These are phyloP conservation scores for Chamaetylas fuelleborni DNA, from an alignment of 2,113 vertebrate genomes.

Conservation along the genomic window DNA sequence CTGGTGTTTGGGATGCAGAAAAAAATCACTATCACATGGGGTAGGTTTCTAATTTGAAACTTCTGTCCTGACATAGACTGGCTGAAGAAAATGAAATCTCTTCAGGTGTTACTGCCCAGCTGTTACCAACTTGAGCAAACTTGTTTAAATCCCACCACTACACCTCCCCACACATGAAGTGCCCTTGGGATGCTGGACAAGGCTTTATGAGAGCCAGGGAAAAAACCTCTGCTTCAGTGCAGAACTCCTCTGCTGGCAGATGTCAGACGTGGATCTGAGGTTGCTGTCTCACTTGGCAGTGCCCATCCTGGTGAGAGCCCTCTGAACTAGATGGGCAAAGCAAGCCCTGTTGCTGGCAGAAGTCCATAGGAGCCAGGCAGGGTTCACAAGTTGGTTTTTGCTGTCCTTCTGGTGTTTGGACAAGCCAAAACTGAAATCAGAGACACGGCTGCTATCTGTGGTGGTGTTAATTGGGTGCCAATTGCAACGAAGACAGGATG, in stretches of 20 bases:
- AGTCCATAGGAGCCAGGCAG: neutral
- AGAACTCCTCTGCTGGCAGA: neutral
- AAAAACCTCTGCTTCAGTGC: neutral
- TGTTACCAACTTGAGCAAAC: neutral
- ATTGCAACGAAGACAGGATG: neutral
- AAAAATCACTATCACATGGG: neutral
- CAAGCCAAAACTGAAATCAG: neutral
- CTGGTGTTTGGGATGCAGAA: neutral
- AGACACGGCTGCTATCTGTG: neutral
- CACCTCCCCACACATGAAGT: rapidly evolving
- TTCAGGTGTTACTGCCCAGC: neutral
- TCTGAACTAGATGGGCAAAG: neutral
- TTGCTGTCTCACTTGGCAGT: neutral
- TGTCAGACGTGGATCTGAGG: neutral
- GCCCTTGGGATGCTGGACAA: neutral
- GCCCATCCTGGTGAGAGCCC: neutral
- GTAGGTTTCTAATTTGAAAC: neutral
- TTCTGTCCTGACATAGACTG: neutral
- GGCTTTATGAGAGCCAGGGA: neutral
- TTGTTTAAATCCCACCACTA: neutral
- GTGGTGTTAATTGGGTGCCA: neutral
- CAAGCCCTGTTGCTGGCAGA: neutral
- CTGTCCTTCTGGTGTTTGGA: neutral
- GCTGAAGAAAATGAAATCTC: neutral
- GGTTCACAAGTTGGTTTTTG: neutral